phyloP scores from a whole-genome alignment of 2,888 invertebrate species.

The Eristalis pertinax region DNA sequence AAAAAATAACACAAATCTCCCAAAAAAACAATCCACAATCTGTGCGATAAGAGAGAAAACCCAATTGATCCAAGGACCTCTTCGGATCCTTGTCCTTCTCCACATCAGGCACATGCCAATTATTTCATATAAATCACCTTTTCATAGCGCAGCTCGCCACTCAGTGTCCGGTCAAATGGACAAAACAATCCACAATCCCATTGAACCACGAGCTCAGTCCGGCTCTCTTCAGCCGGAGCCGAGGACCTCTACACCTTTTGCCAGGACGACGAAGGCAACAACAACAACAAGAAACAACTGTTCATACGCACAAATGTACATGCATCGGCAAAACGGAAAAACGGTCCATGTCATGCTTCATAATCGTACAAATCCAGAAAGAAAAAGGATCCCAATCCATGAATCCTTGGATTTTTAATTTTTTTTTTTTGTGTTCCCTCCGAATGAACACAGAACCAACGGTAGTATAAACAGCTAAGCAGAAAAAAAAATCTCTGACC shows the following conservation, averaged over 20 bases:
- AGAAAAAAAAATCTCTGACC: constrained; percentile 57
- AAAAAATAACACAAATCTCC: constrained; percentile 48
- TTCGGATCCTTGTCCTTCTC: constrained; percentile 23
- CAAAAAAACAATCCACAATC: constrained; percentile 76
- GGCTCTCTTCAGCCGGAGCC: neutral
- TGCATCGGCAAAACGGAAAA: constrained; percentile 2
- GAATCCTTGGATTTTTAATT: constrained; percentile 10
- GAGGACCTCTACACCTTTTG: constrained; percentile 17
- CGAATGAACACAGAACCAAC: constrained; percentile 29
- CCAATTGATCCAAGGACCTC: constrained; percentile 54
- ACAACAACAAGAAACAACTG: constrained; percentile 42
- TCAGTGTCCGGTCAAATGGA: constrained; percentile 56
- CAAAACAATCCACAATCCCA: constrained; percentile 29
- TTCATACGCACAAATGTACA: constrained; percentile 18
- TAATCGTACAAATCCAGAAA: constrained; percentile 28
- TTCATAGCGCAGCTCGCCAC: constrained; percentile 29
- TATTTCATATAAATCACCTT: constrained; percentile 70
- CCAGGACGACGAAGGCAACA: neutral
- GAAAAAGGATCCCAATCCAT: constrained; percentile 6
- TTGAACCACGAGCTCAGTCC: neutral
- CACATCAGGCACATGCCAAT: constrained; percentile 76
- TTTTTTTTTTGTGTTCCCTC: constrained; percentile 12
- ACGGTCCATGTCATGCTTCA: constrained; percentile 44
- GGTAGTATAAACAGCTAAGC: constrained; percentile 3
- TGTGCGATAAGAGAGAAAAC: constrained; percentile 74